These are phyloP conservation scores for Prietella phreatophila DNA, from an alignment of 2,113 vertebrate genomes.

Conservation along the genomic window DNA sequence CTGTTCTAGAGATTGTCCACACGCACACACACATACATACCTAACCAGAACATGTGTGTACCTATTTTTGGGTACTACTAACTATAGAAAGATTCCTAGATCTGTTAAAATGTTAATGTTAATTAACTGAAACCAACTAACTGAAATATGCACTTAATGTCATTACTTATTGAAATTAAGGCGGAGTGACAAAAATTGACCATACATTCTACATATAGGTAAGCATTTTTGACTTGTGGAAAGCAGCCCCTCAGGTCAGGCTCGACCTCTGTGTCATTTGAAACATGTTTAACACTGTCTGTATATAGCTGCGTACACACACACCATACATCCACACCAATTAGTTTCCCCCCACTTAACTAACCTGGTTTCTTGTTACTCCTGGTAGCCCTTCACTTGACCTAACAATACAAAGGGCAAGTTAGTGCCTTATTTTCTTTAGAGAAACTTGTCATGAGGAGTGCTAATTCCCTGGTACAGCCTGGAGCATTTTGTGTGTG, in stretches of 20 bases:
- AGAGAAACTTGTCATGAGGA: conserved; percentile 46
- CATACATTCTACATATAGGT: conserved; percentile 56
- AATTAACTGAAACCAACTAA: conserved; percentile 60
- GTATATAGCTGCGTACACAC: not conserved
- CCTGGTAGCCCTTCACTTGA: conserved; percentile 51
- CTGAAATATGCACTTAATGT: conserved; percentile 61
- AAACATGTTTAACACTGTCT: conserved; percentile 59
- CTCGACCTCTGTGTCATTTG: conserved; percentile 62
- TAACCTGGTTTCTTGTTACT: conserved; percentile 28
- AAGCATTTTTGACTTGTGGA: conserved; percentile 69
- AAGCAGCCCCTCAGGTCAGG: conserved; percentile 62
- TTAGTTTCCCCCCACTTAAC: conserved; percentile 9
- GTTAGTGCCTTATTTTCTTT: conserved; percentile 47
- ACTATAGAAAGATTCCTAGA: conserved; percentile 4
- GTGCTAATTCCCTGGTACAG: conserved; percentile 46
- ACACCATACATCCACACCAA: conserved; percentile 22
- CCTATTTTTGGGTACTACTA: not conserved
- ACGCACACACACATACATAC: not conserved
- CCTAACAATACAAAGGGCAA: conserved; percentile 45
- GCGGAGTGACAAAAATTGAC: conserved; percentile 1
- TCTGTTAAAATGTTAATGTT: conserved; percentile 21
- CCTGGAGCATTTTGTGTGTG: conserved; percentile 7
- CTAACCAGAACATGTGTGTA: conserved; percentile 9
- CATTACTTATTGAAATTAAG: not conserved
- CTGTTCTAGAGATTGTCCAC: not conserved